A percentile compares a stretch with the other conserved stretches of the same genome.
phyloP scores from a whole-genome alignment of 2,113 vertebrate genomes.

The Corythoichthys haematopterus region DNA sequence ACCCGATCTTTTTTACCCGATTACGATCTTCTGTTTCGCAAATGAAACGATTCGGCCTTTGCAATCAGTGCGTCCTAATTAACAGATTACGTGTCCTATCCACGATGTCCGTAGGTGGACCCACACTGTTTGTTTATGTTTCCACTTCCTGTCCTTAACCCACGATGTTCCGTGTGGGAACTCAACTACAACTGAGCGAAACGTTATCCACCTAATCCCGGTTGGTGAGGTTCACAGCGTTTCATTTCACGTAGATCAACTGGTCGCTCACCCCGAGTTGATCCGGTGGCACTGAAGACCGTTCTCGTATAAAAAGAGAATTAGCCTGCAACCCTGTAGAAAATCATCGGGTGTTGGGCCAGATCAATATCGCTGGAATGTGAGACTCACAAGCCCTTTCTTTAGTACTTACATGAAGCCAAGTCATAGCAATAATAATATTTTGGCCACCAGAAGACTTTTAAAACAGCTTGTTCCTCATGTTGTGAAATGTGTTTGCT shows the following conservation, averaged over 20 bases:
- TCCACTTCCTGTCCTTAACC: not conserved
- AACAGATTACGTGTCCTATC: not conserved
- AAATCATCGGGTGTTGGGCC: constrained; percentile 1
- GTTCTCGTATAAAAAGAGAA: not conserved
- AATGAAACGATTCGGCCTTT: too few species aligned
- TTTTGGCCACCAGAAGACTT: not conserved
- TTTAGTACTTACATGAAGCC: not conserved
- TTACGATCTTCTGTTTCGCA: too few species aligned
- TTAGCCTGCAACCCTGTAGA: not conserved
- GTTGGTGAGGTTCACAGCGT: not conserved
- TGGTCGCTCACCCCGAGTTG: not conserved
- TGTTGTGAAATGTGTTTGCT: not conserved
- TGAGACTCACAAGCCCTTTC: not conserved
- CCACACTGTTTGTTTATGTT: not conserved
- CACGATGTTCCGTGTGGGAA: not conserved
- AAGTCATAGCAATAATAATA: not conserved
- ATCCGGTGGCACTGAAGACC: not conserved
- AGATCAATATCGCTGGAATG: constrained; percentile 1
- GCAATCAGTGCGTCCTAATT: too few species aligned
- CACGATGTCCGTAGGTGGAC: too few species aligned
- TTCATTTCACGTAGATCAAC: constrained; percentile 1
- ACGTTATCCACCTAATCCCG: not conserved
- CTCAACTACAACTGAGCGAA: too few species aligned
- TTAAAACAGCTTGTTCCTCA: not conserved
- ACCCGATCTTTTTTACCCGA: too few species aligned